Percentiles rank a stretch among this genome's conserved stretches.
Conservation (phyloP, 1,140 invertebrate genomes). For the Subanguina moxae region DNA sequence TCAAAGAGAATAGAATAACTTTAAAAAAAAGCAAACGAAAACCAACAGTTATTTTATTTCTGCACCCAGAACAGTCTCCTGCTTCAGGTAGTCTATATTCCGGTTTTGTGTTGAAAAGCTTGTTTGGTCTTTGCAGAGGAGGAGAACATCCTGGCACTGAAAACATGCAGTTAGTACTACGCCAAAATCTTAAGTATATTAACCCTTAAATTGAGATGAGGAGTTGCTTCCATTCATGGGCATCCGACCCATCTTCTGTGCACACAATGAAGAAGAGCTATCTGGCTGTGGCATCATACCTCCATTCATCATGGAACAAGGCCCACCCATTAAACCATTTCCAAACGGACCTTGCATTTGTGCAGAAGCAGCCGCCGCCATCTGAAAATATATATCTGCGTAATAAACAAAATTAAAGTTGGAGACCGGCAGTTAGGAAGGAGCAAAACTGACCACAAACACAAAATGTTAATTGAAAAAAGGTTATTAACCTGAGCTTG, state of each 20-base stretch:
- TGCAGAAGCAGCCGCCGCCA: neutral
- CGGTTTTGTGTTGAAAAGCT: neutral
- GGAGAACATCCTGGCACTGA: neutral
- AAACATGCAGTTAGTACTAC: neutral
- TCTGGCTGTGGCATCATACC: no score
- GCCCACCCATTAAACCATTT: neutral
- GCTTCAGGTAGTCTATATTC: neutral
- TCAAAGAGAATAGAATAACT: no score
- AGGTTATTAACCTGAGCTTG: no score
- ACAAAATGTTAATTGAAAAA: no score
- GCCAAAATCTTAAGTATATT: neutral
- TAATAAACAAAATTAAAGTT: no score
- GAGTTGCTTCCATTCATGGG: neutral
- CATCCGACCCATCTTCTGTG: no score
- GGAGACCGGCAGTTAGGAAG: no score
- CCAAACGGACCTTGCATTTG: neutral
- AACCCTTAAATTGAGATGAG: neutral
- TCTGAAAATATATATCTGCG: no score
- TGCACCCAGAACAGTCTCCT: neutral
- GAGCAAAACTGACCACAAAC: no score
- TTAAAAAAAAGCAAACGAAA: no score
- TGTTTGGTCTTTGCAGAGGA: neutral
- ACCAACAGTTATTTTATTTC: neutral
- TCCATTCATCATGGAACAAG: neutral
- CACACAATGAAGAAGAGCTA: no score